Percentiles rank a stretch among this genome's conserved stretches.
These are phyloP conservation scores for Cephalopterus ornatus DNA, from an alignment of 2,113 vertebrate species.

Conservation along the genomic window DNA sequence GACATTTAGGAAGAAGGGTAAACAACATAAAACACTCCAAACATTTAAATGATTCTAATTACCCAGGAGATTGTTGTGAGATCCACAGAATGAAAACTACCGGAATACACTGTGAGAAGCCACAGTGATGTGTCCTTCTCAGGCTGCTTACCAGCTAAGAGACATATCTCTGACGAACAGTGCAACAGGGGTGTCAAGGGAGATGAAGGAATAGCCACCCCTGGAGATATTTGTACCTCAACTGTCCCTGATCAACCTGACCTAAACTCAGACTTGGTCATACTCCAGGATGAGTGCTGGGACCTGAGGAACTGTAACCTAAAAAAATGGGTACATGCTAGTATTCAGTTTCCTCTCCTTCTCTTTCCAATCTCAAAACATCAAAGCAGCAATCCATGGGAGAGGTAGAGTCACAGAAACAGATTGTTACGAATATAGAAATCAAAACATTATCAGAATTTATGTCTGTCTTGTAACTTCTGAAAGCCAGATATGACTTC, in stretches of 20 bases:
- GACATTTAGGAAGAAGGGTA: background rate
- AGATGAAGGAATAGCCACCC: background rate
- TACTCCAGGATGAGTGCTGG: background rate
- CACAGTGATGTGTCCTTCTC: background rate
- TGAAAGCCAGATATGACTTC: background rate
- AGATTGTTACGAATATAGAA: background rate
- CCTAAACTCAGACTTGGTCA: background rate
- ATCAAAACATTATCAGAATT: background rate
- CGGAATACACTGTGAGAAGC: background rate
- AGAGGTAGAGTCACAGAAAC: background rate
- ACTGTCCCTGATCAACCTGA: background rate
- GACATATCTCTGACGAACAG: background rate
- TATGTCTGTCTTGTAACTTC: background rate
- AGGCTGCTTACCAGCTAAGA: background rate
- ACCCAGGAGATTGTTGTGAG: background rate
- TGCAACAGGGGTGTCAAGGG: accelerated
- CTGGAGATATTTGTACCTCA: accelerated
- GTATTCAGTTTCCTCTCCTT: background rate
- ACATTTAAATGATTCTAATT: background rate
- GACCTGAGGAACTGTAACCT: background rate
- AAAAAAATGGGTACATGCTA: background rate
- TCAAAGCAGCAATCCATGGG: background rate
- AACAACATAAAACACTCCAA: background rate
- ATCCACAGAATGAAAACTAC: background rate
- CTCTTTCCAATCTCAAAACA: background rate